These are phyloP conservation scores for Scomber japonicus DNA, from an alignment of 2,113 vertebrate genomes.

Conservation along the genomic window DNA sequence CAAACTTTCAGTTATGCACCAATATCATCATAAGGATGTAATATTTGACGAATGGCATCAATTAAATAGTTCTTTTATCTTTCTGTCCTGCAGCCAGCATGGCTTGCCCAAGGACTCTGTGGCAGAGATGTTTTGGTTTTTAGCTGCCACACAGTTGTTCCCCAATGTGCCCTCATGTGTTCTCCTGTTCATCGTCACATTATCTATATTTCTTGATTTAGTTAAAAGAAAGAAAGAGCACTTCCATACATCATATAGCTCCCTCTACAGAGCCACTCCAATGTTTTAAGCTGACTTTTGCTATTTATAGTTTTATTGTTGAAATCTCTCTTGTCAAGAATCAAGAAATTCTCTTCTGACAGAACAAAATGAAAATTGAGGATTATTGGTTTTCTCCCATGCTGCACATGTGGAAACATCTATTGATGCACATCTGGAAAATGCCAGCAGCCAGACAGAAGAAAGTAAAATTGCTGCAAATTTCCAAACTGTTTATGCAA, in stretches of 20 bases:
- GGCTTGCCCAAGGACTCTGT: too few relatives aligned
- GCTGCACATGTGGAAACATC: slow-evolving; percentile 83
- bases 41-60: too few relatives aligned
- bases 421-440: slow-evolving; percentile 84
- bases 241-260: not conserved
- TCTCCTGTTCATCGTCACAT: not conserved
- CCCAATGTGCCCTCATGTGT: not conserved
- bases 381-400: slow-evolving; percentile 47
- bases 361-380: slow-evolving; percentile 36
- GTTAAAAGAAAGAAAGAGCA: not conserved
- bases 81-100: too few relatives aligned
- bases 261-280: not conserved
- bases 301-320: slow-evolving; percentile 14
- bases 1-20: too few relatives aligned
- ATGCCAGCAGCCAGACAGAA: slow-evolving; percentile 73
- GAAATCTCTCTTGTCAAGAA: slow-evolving; percentile 8
- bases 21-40: too few relatives aligned
- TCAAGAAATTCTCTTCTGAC: slow-evolving; percentile 26
- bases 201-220: slow-evolving; percentile 11
- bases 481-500: slow-evolving; percentile 84
- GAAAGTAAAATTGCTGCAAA: slow-evolving; percentile 79
- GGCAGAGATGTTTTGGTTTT: too few relatives aligned
- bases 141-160: too few relatives aligned
- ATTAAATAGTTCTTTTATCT: too few relatives aligned
- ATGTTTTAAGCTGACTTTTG: slow-evolving; percentile 11